A percentile compares a stretch with the other conserved stretches of the same genome.
Conservation (phyloP, 92 coral and sea anemone genomes). For the Bergia sp. region DNA sequence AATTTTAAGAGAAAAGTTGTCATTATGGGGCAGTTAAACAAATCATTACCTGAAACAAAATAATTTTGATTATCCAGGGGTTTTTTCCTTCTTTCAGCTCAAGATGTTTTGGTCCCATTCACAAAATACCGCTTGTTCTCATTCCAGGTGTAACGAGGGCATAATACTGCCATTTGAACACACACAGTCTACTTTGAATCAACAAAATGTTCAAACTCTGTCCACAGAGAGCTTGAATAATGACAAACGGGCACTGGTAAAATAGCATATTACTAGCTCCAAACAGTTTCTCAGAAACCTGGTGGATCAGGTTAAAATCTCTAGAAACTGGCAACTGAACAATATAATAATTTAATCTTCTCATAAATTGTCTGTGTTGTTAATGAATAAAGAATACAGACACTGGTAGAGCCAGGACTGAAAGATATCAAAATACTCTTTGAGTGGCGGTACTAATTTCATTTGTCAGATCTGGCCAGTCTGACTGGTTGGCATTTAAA, state of each 20-base stretch:
- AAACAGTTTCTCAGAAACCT: background rate
- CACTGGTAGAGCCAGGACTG: background rate
- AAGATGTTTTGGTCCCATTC: background rate
- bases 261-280: background rate
- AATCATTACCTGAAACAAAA: background rate
- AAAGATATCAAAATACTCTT: background rate
- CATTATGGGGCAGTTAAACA: background rate
- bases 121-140: background rate
- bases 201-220: background rate
- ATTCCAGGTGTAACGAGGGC: background rate
- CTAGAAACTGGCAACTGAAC: background rate
- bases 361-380: background rate
- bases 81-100: too few species aligned
- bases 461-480: background rate
- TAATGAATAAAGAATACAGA: background rate
- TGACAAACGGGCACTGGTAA: background rate
- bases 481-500: background rate
- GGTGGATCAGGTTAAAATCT: background rate
- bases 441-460: too few species aligned
- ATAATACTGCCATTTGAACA: background rate
- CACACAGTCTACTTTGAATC: background rate
- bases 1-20: background rate
- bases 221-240: background rate
- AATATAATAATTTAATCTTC: background rate
- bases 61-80: background rate